Evolutionary conservation across 2,113 vertebrate species (phyloP), one percentile per base, ranked within the genome.

Genomic region (Fulica atra): DNA sequence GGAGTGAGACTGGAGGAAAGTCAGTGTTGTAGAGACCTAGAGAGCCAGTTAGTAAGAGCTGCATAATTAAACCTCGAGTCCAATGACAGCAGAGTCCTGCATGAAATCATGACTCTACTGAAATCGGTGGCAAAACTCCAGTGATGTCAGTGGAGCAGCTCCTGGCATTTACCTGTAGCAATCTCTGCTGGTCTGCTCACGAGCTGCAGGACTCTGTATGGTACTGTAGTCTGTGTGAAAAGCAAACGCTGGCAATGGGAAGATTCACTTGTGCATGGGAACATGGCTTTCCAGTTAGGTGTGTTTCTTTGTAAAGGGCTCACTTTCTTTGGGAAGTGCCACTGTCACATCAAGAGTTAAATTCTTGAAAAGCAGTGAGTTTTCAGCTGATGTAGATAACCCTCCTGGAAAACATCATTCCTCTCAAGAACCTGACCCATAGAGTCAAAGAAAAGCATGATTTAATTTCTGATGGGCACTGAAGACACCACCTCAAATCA

Each of bases 61-160:
- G 3, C 57, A 53, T 88, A 88, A 83, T 88, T 86, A 86, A 95
- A 89, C 56, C 51, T 40, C 0, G 0, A 81, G 71, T 93, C 66
- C 74, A 71, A 83, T 68, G 78, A 74, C 93, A 96, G 59, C 81
- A 46, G 54, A 87, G 85, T 85, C 71, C 89, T 70, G 33, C 29
- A 21, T 92, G 76, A 92, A 97, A 48, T 80, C 82, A 50, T 83
- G 88, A 54, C 50, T 81, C 68, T 66, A 36, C 56, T 86, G 94
- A 90, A 89, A 77, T 93, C 87, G 31, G 76, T 83, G 79, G 85
- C 89, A 95, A 72, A 76, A 89, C 42, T 93, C 81, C 61, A 56
- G 72, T 81, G 88, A 63, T 86, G 83, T 93, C 86, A 92, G 60
- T 81, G 70, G 38, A 81, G 77, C 68, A 64, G 73, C 53, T 92